Evolutionary conservation across 2,888 invertebrate genomes (phyloP), one percentile per base, ranked within the genome.

Genomic region (Microctonus hyperodae): DNA sequence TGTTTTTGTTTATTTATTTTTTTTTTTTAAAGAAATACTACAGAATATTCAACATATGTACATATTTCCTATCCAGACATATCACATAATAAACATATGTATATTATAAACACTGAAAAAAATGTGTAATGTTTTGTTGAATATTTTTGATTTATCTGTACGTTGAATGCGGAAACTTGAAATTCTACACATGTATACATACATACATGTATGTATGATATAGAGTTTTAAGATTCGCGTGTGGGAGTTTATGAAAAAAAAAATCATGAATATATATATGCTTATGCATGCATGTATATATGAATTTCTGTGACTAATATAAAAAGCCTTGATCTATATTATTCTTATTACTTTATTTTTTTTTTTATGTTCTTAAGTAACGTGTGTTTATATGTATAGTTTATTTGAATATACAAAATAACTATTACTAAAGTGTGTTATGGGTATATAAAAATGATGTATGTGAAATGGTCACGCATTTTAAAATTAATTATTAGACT

Each of bases 261-360:
- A 44, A n/a, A n/a, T n/a, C n/a, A n/a, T n/a, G n/a, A n/a, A n/a
- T n/a, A n/a, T n/a, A n/a, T n/a, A n/a, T n/a, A n/a, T n/a, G n/a
- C n/a, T 55, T 63, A 22, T 37, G 63, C 28, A 63, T 48, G n/a
- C 31, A 33, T 56, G n/a, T 3, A 35, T 20, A 57, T 20, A 13
- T 28, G 28, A 28, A 22, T 16, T 59, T 9, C 22, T 23, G 25
- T 56, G 28, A 13, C 25, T n/a, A 57, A 33, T 37, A 53, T 53
- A 53, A 53, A 51, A 37, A 64, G 20, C 62, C 62, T 62, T 62
- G 62, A 62, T 62, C 62, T 55, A 62, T 23, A 62, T 53, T 28
- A 25, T 55, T 53, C 25, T 53, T 53, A 37, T 59, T 11, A 50
- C 22, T 60, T 50, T 50, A 7, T 61, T 51, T 33, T 50, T 61